These are phyloP conservation scores for Eulemur macaco DNA, from an alignment of 2,113 vertebrate genomes.

Conservation along the genomic window DNA sequence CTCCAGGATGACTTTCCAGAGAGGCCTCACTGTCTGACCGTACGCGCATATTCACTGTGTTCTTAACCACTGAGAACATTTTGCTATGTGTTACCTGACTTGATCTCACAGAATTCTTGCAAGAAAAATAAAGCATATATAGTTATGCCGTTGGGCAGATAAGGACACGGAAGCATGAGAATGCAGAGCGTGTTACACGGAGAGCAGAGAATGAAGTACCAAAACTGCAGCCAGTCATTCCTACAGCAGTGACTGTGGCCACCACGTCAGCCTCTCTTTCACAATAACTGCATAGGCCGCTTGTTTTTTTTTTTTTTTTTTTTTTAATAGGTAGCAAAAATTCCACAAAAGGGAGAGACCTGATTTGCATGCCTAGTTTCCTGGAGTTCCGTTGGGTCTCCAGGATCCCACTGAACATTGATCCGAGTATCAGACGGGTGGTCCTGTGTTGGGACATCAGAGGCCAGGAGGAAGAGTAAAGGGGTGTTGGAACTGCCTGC, in stretches of 20 bases:
- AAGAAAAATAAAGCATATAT: background rate
- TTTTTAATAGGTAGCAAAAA: background rate
- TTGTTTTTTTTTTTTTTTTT: background rate
- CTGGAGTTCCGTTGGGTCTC: background rate
- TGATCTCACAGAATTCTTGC: background rate
- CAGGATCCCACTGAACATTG: too few relatives aligned
- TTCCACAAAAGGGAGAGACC: background rate
- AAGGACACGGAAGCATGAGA: background rate
- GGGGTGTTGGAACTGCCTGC: background rate
- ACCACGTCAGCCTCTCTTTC: background rate
- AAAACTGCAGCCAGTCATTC: background rate
- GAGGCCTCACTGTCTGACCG: too few relatives aligned
- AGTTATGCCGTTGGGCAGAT: background rate
- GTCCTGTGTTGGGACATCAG: background rate
- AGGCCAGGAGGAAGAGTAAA: background rate
- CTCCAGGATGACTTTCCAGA: background rate
- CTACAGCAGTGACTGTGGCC: background rate
- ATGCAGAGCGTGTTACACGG: background rate
- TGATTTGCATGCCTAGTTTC: background rate
- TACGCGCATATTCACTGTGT: rapidly evolving
- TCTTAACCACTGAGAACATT: background rate
- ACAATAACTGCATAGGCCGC: too few relatives aligned
- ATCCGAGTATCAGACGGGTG: background rate
- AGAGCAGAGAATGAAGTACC: background rate
- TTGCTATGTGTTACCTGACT: background rate